These are phyloP conservation scores for Hirtodrosophila duncani DNA, from an alignment of 2,888 invertebrate species.

Conservation along the genomic window DNA sequence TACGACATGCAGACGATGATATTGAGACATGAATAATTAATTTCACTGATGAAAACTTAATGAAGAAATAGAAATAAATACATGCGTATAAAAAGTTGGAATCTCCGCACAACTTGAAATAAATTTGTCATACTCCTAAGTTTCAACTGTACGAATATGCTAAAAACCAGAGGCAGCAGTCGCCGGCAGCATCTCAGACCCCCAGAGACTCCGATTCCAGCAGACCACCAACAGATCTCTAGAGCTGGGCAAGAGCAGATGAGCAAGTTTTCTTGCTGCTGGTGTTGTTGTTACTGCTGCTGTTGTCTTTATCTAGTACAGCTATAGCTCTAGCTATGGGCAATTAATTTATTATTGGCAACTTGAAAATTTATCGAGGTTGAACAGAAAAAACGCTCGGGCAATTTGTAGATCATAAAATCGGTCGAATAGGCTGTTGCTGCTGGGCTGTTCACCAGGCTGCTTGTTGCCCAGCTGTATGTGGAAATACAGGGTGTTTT, in stretches of 20 bases:
- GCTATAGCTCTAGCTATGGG: slow-evolving; percentile 32
- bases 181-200: slow-evolving; percentile 1
- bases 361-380: slow-evolving; percentile 63
- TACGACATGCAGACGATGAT: slow-evolving; percentile 66
- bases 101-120: slow-evolving; percentile 59
- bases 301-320: slow-evolving; percentile 6
- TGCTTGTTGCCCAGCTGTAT: slow-evolving; percentile 4
- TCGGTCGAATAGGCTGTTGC: slow-evolving; percentile 18
- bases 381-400: slow-evolving; percentile 42
- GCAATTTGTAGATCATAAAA: slow-evolving; percentile 72
- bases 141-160: slow-evolving; percentile 53
- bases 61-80: slow-evolving; percentile 66
- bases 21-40: slow-evolving; percentile 74
- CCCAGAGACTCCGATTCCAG: not conserved
- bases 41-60: slow-evolving; percentile 73
- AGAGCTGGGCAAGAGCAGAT: slow-evolving; percentile 32
- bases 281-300: slow-evolving; percentile 2
- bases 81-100: slow-evolving; percentile 37
- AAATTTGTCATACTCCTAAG: slow-evolving; percentile 76
- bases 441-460: no score
- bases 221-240: not conserved
- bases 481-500: no score
- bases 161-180: slow-evolving; percentile 55
- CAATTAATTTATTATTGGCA: slow-evolving; percentile 71
- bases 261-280: slow-evolving; percentile 41